These are phyloP conservation scores for Dendrophyllia cribrosa DNA, from an alignment of 64 coral and sea anemone genomes.

Conservation along the genomic window DNA sequence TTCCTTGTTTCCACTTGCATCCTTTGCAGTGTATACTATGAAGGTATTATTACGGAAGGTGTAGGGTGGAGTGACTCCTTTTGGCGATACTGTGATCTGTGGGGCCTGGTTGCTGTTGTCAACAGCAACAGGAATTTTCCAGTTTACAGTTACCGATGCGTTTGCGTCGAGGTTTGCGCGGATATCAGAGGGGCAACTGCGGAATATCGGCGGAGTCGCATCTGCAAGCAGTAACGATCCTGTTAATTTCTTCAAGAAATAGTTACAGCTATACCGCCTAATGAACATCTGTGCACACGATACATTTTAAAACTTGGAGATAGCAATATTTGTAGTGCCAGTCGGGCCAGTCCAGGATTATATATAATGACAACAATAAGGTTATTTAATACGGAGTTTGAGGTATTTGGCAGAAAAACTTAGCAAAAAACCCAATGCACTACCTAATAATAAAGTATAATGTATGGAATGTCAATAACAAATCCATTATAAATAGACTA, in stretches of 20 bases:
- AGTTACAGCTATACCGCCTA: not conserved
- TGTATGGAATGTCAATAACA: too few relatives aligned
- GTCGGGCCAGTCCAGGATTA: too few relatives aligned
- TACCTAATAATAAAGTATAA: too few relatives aligned
- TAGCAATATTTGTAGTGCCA: too few relatives aligned
- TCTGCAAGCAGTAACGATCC: constrained; percentile 1
- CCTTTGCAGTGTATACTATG: constrained; percentile 59
- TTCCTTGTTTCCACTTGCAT: constrained; percentile 60
- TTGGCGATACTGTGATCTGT: constrained; percentile 9
- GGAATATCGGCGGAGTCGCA: constrained; percentile 49
- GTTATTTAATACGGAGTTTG: too few relatives aligned
- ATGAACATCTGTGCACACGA: too few relatives aligned
- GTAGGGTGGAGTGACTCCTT: constrained; percentile 48
- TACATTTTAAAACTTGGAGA: too few relatives aligned
- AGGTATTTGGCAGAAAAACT: too few relatives aligned
- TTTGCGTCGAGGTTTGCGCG: constrained; percentile 36
- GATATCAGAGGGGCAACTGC: constrained; percentile 72
- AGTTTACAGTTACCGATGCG: constrained; percentile 41
- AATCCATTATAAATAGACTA: too few relatives aligned
- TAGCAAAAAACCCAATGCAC: too few relatives aligned
- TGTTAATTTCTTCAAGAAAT: not conserved
- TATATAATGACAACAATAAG: too few relatives aligned
- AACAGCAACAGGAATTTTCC: constrained; percentile 47
- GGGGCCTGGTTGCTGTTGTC: constrained; percentile 42
- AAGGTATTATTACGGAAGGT: not conserved